phyloP scores from a whole-genome alignment of 2,797 vertebrate species.

The Sylvia borin region DNA sequence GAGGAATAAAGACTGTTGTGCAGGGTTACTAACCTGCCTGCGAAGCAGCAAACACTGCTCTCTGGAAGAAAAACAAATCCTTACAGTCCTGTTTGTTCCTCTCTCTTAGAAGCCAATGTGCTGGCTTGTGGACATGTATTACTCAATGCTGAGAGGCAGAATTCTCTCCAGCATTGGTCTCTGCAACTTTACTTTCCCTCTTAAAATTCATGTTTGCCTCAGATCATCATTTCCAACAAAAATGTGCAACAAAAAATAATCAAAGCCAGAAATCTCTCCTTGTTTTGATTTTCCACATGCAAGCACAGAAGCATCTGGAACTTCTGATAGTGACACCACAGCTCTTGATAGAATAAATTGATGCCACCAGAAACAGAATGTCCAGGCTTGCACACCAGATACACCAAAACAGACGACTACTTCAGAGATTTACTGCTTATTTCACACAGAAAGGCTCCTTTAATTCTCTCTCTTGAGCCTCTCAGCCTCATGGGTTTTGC shows the following conservation, averaged over 20 bases:
- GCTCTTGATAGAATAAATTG: not conserved
- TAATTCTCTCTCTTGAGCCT: not conserved
- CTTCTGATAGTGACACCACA: not conserved
- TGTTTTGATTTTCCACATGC: not conserved
- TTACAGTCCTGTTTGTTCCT: not conserved
- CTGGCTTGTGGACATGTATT: not conserved
- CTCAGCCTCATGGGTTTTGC: not conserved
- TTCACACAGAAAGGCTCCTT: not conserved
- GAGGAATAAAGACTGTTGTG: constrained; percentile 7
- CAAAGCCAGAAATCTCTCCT: not conserved
- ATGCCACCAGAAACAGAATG: not conserved
- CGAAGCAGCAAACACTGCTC: constrained; percentile 15
- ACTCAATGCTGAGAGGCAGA: not conserved
- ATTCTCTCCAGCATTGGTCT: not conserved
- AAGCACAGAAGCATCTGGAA: not conserved
- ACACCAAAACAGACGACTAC: not conserved
- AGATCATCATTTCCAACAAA: not conserved
- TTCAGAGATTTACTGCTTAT: not conserved
- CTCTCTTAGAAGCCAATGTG: not conserved
- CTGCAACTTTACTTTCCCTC: not conserved
- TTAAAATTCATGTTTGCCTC: not conserved
- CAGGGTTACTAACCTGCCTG: not conserved
- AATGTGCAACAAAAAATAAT: not conserved
- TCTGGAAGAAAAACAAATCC: constrained; percentile 20
- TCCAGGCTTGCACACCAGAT: not conserved